Conservation (phyloP, 1,140 invertebrate species). For the Drosophila ercepeae region DNA sequence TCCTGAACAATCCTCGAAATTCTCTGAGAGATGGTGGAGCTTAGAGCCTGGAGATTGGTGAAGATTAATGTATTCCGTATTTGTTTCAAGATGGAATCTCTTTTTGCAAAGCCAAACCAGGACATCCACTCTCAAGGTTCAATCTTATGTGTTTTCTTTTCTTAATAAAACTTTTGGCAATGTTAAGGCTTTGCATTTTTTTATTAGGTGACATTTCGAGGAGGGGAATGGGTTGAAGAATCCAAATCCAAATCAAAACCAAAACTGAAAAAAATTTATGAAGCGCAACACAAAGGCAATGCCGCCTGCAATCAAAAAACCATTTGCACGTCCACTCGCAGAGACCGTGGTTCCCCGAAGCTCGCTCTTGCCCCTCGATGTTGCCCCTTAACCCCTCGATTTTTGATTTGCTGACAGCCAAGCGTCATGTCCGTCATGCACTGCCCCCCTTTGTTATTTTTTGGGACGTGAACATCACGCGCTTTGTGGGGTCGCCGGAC, state of each 20-base stretch:
- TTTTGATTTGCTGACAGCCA: conserved; percentile 56
- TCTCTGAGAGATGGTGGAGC: no score
- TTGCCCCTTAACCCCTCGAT: conserved; percentile 3
- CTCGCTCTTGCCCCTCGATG: conserved; percentile 1
- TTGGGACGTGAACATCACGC: conserved; percentile 59
- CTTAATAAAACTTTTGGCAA: not conserved
- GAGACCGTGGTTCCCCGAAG: conserved; percentile 12
- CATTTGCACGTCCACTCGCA: conserved; percentile 68
- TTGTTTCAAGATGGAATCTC: no score
- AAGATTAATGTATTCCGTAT: no score
- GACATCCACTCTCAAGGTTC: no score
- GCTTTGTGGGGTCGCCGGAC: conserved; percentile 40
- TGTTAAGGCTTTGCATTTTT: not conserved
- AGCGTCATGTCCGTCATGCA: conserved; percentile 57
- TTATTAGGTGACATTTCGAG: no score
- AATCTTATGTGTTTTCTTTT: no score
- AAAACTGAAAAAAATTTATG: not conserved
- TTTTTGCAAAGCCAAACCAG: no score
- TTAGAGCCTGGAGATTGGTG: no score
- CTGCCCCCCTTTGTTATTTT: conserved; percentile 3
- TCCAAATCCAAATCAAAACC: conserved; percentile 54
- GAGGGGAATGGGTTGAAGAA: no score
- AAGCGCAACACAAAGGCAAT: conserved; percentile 28
- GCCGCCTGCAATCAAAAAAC: conserved; percentile 73
- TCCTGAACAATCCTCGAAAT: no score